Conservation (phyloP, 2,113 vertebrate genomes). For the Panurus biarmicus region DNA sequence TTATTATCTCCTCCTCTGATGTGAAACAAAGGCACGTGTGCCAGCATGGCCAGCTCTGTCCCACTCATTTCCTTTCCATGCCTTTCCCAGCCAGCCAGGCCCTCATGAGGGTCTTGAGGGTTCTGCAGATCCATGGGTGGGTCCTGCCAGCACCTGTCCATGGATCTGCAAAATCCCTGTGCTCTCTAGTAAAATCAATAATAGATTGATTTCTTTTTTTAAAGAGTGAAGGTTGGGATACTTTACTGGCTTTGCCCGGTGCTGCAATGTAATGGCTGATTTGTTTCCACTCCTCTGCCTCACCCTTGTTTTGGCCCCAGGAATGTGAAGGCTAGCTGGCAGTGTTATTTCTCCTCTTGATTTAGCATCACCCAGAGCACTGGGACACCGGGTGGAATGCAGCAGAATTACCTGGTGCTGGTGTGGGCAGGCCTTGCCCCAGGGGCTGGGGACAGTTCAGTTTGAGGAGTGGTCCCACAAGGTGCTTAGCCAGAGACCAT, state of each 20-base stretch:
- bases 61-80: neutral
- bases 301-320: neutral
- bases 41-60: neutral
- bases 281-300: neutral
- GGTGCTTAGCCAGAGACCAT: neutral
- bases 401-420: fast-evolving
- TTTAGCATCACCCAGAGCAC: neutral
- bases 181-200: neutral
- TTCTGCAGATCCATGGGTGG: neutral
- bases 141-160: fast-evolving
- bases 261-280: neutral
- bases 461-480: neutral
- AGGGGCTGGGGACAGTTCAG: neutral
- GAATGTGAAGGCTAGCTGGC: neutral
- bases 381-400: neutral
- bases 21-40: neutral
- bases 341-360: neutral
- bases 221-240: neutral
- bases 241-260: neutral
- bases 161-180: neutral
- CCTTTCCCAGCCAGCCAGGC: neutral
- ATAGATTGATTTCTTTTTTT: neutral
- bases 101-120: fast-evolving
- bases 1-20: neutral
- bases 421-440: neutral